Percentiles rank a stretch among this genome's conserved stretches.
Evolutionary conservation across 2,113 vertebrate genomes (phyloP).

Genomic region (Hylia prasina): DNA sequence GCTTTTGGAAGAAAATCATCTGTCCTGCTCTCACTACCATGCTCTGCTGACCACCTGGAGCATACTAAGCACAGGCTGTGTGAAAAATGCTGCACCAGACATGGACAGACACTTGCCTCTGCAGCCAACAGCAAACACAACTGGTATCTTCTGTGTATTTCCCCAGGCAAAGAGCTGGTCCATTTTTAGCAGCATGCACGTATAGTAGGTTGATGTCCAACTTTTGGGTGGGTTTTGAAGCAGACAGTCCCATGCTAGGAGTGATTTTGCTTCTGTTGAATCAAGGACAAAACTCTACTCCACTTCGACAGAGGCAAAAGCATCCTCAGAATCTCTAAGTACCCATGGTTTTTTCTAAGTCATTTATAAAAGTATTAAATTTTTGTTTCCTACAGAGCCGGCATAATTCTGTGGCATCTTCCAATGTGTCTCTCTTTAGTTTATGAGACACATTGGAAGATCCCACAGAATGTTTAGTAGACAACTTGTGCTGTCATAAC

Average conservation of each 20-base stretch:
- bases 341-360: not conserved
- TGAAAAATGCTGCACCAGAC: fast-evolving
- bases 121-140: not conserved
- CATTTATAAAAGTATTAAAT: not conserved
- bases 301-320: not conserved
- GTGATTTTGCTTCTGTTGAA: not conserved
- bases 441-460: not conserved
- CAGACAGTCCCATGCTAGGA: not conserved
- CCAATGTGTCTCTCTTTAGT: not conserved
- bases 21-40: not conserved
- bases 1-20: not conserved
- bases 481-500: not conserved
- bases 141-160: not conserved
- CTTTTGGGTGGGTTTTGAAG: not conserved
- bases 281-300: not conserved
- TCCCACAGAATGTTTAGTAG: not conserved
- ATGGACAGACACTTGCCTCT: not conserved
- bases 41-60: not conserved
- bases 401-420: fast-evolving
- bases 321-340: not conserved
- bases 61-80: not conserved
- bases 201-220: not conserved
- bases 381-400: not conserved
- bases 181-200: not conserved
- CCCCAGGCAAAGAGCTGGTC: not conserved